Percentiles rank a stretch among this genome's conserved stretches.
Conservation (phyloP, 2,113 vertebrate genomes). For the Uria aalge region DNA sequence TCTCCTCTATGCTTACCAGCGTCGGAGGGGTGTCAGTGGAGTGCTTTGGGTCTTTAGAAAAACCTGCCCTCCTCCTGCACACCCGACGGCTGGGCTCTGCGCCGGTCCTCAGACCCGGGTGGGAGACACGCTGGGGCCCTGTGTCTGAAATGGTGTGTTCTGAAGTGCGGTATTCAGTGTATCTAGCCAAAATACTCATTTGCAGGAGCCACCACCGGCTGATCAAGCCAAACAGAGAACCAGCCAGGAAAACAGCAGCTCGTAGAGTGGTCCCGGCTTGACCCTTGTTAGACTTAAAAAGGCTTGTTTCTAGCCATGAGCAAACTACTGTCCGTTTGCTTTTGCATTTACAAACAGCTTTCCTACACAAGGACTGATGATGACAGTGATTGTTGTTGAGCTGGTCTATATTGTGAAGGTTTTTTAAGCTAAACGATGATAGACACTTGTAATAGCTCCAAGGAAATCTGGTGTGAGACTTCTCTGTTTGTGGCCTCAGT, state of each 20-base stretch:
- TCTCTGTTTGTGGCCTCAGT: not conserved
- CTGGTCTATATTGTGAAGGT: not conserved
- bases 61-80: not conserved
- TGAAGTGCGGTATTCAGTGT: not conserved
- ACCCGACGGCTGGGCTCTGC: accelerated
- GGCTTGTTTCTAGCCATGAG: not conserved
- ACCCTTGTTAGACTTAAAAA: not conserved
- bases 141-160: not conserved
- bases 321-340: not conserved
- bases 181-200: not conserved
- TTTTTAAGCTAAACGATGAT: not conserved
- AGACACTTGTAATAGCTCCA: not conserved
- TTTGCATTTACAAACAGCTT: not conserved
- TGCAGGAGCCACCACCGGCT: not conserved
- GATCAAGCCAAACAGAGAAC: not conserved
- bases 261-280: not conserved
- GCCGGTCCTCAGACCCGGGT: accelerated
- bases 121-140: accelerated
- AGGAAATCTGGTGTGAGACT: not conserved
- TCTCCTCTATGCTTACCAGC: not conserved
- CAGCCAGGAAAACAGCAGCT: not conserved
- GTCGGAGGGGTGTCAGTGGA: not conserved
- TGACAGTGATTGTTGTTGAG: not conserved
- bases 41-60: not conserved
- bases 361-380: not conserved